phyloP scores from a whole-genome alignment of 2,113 vertebrate genomes.

The Gymnogyps californianus region DNA sequence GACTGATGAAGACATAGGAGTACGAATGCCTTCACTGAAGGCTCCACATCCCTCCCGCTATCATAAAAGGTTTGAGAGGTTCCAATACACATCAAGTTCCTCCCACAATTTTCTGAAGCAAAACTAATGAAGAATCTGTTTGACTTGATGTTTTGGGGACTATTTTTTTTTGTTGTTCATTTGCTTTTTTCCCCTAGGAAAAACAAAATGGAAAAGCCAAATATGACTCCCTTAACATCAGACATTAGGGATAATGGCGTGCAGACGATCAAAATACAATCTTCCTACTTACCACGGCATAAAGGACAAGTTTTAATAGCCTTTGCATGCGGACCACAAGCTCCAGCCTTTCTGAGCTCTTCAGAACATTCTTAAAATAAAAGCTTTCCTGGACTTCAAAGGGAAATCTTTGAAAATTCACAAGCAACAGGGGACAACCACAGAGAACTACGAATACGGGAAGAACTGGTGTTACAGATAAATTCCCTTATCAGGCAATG shows the following conservation, averaged over 20 bases:
- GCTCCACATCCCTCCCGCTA: neutral
- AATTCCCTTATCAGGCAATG: neutral
- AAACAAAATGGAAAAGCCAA: neutral
- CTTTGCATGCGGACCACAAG: neutral
- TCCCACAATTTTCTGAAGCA: neutral
- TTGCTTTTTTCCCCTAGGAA: neutral
- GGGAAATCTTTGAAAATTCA: neutral
- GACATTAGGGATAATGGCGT: neutral
- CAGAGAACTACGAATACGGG: neutral
- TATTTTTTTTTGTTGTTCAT: neutral
- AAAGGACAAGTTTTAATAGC: neutral
- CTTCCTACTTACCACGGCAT: neutral
- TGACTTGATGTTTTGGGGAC: neutral
- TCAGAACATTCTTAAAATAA: slow-evolving; percentile 27
- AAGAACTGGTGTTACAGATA: neutral
- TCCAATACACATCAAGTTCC: neutral
- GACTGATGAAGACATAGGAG: neutral
- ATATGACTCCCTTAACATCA: neutral
- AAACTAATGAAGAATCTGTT: neutral
- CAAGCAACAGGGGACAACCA: neutral
- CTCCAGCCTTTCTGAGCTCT: neutral
- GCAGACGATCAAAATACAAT: neutral
- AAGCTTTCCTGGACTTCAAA: slow-evolving; percentile 30
- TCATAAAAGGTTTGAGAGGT: neutral
- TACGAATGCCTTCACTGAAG: neutral